Percentiles rank a stretch among this genome's conserved stretches.
phyloP scores from a whole-genome alignment of 2,888 invertebrate species.

The Elegia similella region DNA sequence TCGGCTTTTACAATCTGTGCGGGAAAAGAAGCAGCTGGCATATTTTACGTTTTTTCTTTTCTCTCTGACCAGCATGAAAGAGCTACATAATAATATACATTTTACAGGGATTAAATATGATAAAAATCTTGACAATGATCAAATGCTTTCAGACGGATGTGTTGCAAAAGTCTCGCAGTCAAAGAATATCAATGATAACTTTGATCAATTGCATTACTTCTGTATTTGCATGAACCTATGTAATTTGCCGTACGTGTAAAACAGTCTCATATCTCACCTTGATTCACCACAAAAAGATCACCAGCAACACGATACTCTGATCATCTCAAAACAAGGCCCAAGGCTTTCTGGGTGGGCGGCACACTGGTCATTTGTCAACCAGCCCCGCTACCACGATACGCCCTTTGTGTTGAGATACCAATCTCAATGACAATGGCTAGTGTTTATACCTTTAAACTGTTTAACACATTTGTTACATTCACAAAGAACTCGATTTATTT shows the following conservation, averaged over 20 bases:
- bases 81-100: too few species aligned
- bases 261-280: neutral
- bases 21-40: too few species aligned
- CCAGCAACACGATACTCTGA: slow-evolving; percentile 9
- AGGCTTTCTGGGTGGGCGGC: slow-evolving; percentile 61
- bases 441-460: slow-evolving; percentile 66
- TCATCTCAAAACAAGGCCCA: slow-evolving; percentile 33
- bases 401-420: slow-evolving; percentile 58
- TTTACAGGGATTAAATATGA: too few species aligned
- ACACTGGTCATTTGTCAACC: slow-evolving; percentile 62
- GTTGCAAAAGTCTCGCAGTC: too few species aligned
- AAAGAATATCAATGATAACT: too few species aligned
- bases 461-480: slow-evolving; percentile 69
- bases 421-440: slow-evolving; percentile 66
- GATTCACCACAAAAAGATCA: neutral
- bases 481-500: slow-evolving; percentile 26
- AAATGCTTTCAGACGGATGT: too few species aligned
- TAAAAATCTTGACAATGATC: too few species aligned
- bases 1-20: too few species aligned
- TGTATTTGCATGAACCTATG: neutral
- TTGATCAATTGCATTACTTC: too few species aligned
- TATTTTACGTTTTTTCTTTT: too few species aligned
- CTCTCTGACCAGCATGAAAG: too few species aligned
- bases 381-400: slow-evolving; percentile 68
- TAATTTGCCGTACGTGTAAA: slow-evolving; percentile 1